Percentiles rank a stretch among this genome's conserved stretches.
These are phyloP conservation scores for Drosophila macrospina DNA, from an alignment of 2,888 invertebrate genomes.

Conservation along the genomic window DNA sequence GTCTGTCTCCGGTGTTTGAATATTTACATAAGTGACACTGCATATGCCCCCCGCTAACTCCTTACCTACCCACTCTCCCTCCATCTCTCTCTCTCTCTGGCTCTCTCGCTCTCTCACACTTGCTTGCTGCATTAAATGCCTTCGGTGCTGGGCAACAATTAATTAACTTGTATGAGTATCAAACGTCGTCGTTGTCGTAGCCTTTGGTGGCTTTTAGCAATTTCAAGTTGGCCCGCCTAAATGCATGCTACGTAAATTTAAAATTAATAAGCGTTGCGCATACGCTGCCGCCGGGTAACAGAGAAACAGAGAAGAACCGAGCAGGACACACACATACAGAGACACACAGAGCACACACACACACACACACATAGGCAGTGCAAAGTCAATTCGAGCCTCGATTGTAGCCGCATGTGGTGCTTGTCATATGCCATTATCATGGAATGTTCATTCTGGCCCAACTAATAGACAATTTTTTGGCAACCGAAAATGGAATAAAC, in stretches of 20 bases:
- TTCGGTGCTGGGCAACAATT: conserved; percentile 72
- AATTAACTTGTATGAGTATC: conserved; percentile 82
- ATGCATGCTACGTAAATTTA: conserved; percentile 77
- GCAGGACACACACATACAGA: neutral
- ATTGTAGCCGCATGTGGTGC: conserved; percentile 76
- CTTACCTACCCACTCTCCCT: neutral
- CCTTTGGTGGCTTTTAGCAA: conserved; percentile 59
- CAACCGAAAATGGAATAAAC: conserved; percentile 66
- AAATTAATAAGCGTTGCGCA: conserved; percentile 77
- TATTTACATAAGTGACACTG: conserved; percentile 71
- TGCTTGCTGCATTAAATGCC: conserved; percentile 22
- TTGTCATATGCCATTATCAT: conserved; percentile 81
- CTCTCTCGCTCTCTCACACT: neutral
- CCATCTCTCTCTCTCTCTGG: neutral
- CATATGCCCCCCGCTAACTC: no score
- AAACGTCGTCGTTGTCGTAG: conserved; percentile 60
- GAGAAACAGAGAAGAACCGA: neutral
- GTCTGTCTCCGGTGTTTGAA: conserved; percentile 60
- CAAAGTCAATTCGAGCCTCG: conserved; percentile 35
- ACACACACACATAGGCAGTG: neutral
- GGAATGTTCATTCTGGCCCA: conserved; percentile 73
- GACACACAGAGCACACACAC: neutral
- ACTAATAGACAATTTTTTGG: conserved; percentile 83
- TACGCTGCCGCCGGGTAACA: conserved; percentile 47
- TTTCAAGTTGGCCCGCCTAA: conserved; percentile 55